These are phyloP conservation scores for Temnothorax curvispinosus DNA, from an alignment of 1,140 invertebrate genomes.

Conservation along the genomic window DNA sequence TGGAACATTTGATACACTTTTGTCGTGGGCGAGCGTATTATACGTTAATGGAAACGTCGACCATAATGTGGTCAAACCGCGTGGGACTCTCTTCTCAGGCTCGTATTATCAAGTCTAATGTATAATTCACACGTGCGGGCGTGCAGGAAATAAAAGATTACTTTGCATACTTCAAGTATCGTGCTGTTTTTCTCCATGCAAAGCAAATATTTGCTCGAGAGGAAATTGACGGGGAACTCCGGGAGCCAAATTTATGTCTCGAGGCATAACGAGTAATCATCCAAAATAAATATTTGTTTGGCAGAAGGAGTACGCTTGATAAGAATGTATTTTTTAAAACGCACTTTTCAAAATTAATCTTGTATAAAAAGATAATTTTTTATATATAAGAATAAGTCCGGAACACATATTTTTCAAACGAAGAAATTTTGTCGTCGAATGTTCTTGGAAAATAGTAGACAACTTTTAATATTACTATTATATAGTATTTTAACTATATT, in stretches of 20 bases:
- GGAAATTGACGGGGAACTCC: constrained; percentile 40
- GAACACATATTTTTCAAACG: not conserved
- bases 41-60: constrained; percentile 48
- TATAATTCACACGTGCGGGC: constrained; percentile 51
- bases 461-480: not conserved
- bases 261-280: constrained; percentile 19
- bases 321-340: not conserved
- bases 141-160: constrained; percentile 36
- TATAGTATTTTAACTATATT: too few relatives aligned
- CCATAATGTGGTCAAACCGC: not conserved
- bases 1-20: constrained; percentile 32
- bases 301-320: not conserved
- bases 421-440: not conserved
- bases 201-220: constrained; percentile 49
- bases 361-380: not conserved
- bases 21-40: constrained; percentile 10
- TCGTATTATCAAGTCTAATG: constrained; percentile 57
- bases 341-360: not conserved
- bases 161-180: constrained; percentile 46
- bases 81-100: constrained; percentile 10
- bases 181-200: constrained; percentile 20
- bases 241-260: constrained; percentile 35
- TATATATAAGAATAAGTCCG: not conserved
- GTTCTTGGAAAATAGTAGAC: not conserved
- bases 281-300: constrained; percentile 24